Evolutionary conservation across 1,140 invertebrate species (phyloP).

Genomic region (Drosophila sucinea): DNA sequence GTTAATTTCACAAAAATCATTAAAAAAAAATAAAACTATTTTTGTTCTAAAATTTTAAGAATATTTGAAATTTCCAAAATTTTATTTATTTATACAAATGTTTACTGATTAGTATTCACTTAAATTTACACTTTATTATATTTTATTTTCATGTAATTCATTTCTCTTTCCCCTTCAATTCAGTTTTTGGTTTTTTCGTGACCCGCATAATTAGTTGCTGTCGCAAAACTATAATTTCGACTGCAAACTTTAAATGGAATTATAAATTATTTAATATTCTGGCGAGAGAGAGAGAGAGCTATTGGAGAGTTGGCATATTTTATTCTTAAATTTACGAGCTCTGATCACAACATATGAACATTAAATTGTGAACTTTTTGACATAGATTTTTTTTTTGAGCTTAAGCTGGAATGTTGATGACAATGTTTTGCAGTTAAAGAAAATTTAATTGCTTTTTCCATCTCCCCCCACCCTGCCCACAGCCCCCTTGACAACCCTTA

Average conservation of each 20-base stretch:
- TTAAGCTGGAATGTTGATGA: background rate
- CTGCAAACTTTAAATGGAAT: background rate
- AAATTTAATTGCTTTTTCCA: slow-evolving; percentile 23
- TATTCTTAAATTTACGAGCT: too few relatives aligned
- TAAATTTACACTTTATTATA: background rate
- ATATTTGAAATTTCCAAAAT: too few relatives aligned
- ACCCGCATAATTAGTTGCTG: background rate
- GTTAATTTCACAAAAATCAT: too few relatives aligned
- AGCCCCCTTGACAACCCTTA: too few relatives aligned
- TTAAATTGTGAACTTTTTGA: background rate
- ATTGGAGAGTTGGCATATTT: too few relatives aligned
- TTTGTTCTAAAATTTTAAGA: too few relatives aligned
- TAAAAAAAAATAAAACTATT: too few relatives aligned
- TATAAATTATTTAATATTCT: background rate
- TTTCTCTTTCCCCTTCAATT: background rate
- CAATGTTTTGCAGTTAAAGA: slow-evolving; percentile 6
- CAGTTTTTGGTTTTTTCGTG: background rate
- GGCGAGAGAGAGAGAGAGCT: too few relatives aligned
- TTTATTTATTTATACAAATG: background rate
- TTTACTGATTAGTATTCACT: background rate
- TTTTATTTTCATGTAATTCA: background rate
- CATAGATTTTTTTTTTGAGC: background rate
- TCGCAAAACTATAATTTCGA: background rate
- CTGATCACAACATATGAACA: too few relatives aligned
- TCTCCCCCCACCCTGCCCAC: too few relatives aligned